Conservation (phyloP, 2,888 invertebrate species). For the Spilosoma lubricipeda region DNA sequence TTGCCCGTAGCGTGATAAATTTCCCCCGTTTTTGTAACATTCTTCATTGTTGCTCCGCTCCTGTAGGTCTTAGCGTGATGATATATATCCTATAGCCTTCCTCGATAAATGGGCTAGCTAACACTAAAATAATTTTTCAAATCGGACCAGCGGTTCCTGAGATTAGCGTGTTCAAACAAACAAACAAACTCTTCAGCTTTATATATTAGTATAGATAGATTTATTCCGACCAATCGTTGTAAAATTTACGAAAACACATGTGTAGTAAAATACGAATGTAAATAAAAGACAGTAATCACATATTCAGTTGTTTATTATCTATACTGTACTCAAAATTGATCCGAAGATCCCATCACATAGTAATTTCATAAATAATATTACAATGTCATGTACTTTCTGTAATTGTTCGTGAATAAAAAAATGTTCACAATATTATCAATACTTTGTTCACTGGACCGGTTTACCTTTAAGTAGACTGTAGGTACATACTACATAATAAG, state of each 20-base stretch:
- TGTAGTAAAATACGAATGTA: constrained; percentile 20
- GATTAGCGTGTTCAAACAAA: no score
- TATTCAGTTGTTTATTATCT: constrained; percentile 91
- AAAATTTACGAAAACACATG: not conserved
- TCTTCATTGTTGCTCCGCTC: no score
- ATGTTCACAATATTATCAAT: constrained; percentile 86
- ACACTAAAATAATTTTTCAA: no score
- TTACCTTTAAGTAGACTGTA: constrained; percentile 80
- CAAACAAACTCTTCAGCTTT: no score
- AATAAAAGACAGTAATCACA: constrained; percentile 84
- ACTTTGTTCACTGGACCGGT: constrained; percentile 87
- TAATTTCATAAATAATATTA: constrained; percentile 88
- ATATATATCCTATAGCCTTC: no score
- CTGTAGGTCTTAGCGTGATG: no score
- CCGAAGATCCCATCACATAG: constrained; percentile 91
- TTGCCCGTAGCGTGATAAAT: no score
- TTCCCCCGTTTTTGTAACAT: no score
- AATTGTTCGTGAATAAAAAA: constrained; percentile 86
- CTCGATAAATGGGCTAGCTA: no score
- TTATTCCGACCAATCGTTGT: not conserved
- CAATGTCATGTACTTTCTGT: constrained; percentile 87
- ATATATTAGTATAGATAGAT: no score
- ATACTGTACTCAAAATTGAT: constrained; percentile 92
- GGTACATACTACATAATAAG: constrained; percentile 81
- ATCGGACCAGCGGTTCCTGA: no score